Base-by-base conservation (phyloP, 2,888 invertebrate species). In the Microctonus brassicae region DNA sequence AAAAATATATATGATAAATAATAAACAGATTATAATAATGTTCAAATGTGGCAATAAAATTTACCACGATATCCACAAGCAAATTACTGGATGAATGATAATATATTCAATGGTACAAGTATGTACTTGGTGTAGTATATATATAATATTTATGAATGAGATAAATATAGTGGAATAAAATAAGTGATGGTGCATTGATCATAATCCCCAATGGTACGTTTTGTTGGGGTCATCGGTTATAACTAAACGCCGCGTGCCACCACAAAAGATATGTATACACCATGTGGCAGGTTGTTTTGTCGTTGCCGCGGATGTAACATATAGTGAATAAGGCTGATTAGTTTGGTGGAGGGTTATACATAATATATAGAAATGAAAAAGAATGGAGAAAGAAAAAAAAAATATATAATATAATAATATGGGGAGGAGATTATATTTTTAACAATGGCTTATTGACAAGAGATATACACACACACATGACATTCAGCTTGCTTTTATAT, bases 271-370 rank as follows among this genome's bases (percentile, higher is more conserved):
- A 57, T 53, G 34, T 58, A 73, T 67, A 69, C 66, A 77, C 82
- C 83, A 83, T 83, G 83, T 83, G 83, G 83, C 83, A 83, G 83
- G 83, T 83, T 83, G 82, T 83, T 83, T 82, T 81, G 82, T 78
- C 82, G 82, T n/a, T 9, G 13, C 7, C 7, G 47, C 6, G 7
- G 7, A n/a, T 47, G 17, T 7, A 47, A 47, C 6, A 17, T 80
- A 72, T 72, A 77, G 76, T 83, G 84, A 84, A 84, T 83, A 81
- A 83, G 79, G 79, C 83, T 84, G 83, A 84, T 84, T 84, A 84
- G 82, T 82, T 83, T 78, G 29, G 9, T 47, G 81, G 83, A 84
- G 84, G 82, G 69, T 72, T 64, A 65, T 61, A 57, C 42, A 69
- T 20, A n/a, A 64, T 13, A 53, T 33, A 33, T 33, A 33, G 6